Evolutionary conservation across 2,113 vertebrate species (phyloP).

Genomic region (Saguinus midas): DNA sequence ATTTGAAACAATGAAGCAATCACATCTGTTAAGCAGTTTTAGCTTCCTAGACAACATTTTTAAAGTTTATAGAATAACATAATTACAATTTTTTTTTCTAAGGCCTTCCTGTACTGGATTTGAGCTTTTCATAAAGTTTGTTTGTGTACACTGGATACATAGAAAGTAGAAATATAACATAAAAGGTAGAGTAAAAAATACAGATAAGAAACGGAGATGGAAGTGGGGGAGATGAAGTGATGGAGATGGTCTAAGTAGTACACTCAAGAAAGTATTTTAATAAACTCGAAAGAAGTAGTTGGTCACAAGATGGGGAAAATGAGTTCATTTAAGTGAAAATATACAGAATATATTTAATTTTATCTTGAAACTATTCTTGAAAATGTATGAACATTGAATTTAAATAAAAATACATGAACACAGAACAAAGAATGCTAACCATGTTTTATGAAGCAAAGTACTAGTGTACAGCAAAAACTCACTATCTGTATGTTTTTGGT

Average conservation of each 20-base stretch:
- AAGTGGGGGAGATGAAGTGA: background rate
- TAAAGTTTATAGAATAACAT: conserved; percentile 57
- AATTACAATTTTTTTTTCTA: conserved; percentile 35
- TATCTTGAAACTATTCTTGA: background rate
- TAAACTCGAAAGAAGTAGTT: conserved; percentile 27
- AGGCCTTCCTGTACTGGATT: background rate
- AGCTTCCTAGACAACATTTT: conserved; percentile 52
- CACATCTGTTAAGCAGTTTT: conserved; percentile 47
- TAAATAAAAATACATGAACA: background rate
- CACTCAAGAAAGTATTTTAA: background rate
- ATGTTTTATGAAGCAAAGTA: background rate
- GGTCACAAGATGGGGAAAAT: background rate
- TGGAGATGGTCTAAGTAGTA: background rate
- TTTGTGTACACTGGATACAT: background rate
- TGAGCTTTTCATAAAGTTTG: conserved; percentile 1
- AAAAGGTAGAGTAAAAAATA: background rate
- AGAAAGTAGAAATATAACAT: background rate
- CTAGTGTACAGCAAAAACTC: background rate
- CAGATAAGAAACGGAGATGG: background rate
- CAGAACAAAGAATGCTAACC: background rate
- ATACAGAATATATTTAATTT: background rate
- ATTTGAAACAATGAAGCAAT: conserved; percentile 66
- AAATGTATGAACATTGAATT: conserved; percentile 28
- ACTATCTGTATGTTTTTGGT: background rate
- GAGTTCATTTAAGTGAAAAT: background rate